A percentile compares a stretch with the other conserved stretches of the same genome.
These are phyloP conservation scores for Camelus bactrianus DNA, from an alignment of 2,113 vertebrate genomes.

Conservation along the genomic window DNA sequence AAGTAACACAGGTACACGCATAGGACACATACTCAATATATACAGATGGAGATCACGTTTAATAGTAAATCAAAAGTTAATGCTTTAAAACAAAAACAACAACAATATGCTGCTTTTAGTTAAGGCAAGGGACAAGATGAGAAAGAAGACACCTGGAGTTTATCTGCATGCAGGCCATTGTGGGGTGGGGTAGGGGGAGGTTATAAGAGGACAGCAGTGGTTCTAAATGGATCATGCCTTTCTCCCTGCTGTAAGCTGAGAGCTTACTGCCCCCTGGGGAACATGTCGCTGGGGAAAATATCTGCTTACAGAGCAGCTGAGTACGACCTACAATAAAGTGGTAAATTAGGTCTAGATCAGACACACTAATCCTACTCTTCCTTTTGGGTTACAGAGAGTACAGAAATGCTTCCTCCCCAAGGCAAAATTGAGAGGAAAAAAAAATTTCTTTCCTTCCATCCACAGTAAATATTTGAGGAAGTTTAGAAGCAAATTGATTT, in stretches of 20 bases:
- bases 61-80: background rate
- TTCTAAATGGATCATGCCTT: background rate
- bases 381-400: background rate
- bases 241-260: background rate
- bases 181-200: no score
- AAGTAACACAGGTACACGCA: background rate
- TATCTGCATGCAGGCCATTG: no score
- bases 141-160: background rate
- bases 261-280: background rate
- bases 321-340: background rate
- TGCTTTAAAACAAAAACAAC: background rate
- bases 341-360: background rate
- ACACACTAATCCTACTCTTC: background rate
- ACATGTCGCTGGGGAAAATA: background rate
- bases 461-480: slow-evolving; percentile 74
- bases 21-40: background rate
- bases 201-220: fast-evolving
- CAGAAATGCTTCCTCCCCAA: slow-evolving; percentile 29
- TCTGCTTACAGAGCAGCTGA: background rate
- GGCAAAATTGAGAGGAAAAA: slow-evolving; percentile 50
- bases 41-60: background rate
- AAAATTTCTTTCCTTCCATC: background rate
- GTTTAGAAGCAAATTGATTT: slow-evolving; percentile 67
- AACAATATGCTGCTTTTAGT: background rate
- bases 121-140: background rate